Base-by-base conservation (phyloP, 2,113 vertebrate species). In the Crotalus helleri region DNA sequence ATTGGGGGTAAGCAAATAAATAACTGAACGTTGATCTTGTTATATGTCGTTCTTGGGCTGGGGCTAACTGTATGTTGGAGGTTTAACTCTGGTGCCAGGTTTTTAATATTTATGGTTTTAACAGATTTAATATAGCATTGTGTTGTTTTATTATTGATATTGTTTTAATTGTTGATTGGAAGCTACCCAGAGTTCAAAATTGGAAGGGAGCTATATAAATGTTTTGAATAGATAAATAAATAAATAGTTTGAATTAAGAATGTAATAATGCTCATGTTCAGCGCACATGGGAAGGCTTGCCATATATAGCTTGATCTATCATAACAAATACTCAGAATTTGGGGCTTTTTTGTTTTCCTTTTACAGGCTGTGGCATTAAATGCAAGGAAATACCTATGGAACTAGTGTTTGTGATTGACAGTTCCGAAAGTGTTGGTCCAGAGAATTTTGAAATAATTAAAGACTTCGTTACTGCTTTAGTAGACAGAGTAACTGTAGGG, bases 311-410 rank as follows among this genome's bases (percentile, higher is more conserved):
- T 64, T 94, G 46, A 39, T 53, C 61, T 90, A 69, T n/a, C 23
- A 85, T 49, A 39, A 87, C 46, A 92, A 88, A 46, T 85, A 24
- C 85, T 59, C 44, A 3, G 90, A 39, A 94, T 85, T 44, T 46
- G 11, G 0, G 15, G 33, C 54, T 57, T 12, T 96, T 94, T 33
- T 33, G 6, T 6, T 15, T 96, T 94, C 92, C 93, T 6, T 95
- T 95, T 95, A 86, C 96, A 99, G 99, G 99, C 89, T 99, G 99
- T 17, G 98, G 98, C 85, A 97, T 98, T 95, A 99, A 98, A 96
- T 99, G 99, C 96, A 99, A 99, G 96, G 98, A 99, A 95, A 98
- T 98, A 93, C 99, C 99, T 9, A 99, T 99, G 99, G 99, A 99
- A 92, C 98, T 99, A 92, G 98, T 99, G 85, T 99, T 99, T 95